phyloP scores from a whole-genome alignment of 2,888 invertebrate species.

The Mythimna vitellina region DNA sequence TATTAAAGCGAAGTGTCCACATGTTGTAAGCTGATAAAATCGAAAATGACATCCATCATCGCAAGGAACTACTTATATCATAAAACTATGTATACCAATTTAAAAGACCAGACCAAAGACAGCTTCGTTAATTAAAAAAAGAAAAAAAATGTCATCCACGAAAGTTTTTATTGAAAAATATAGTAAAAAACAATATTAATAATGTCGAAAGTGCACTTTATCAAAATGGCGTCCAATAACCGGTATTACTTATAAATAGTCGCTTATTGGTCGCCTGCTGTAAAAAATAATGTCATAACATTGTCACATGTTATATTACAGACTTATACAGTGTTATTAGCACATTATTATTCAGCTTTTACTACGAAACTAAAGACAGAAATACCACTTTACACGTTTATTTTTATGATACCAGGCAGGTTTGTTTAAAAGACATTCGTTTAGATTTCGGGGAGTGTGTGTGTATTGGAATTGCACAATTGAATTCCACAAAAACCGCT shows the following conservation, averaged over 20 bases:
- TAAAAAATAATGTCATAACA: slow-evolving; percentile 44
- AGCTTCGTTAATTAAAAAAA: slow-evolving; percentile 14
- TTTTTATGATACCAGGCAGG: too few species aligned
- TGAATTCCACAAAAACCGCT: too few species aligned
- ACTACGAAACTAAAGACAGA: not conserved
- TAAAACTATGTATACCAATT: not conserved
- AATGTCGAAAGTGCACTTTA: slow-evolving; percentile 14
- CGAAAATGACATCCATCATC: not conserved
- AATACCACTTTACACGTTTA: not conserved
- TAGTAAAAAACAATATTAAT: slow-evolving; percentile 21
- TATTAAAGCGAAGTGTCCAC: not conserved
- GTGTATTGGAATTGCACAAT: too few species aligned
- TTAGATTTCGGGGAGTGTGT: too few species aligned
- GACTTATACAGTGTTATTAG: slow-evolving; percentile 51
- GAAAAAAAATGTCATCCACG: not conserved
- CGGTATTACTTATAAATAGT: slow-evolving; percentile 6
- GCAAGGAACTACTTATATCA: not conserved
- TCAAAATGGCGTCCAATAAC: slow-evolving; percentile 5
- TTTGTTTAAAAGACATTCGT: too few species aligned
- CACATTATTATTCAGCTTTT: slow-evolving; percentile 53
- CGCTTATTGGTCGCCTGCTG: not conserved
- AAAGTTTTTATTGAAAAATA: slow-evolving; percentile 31
- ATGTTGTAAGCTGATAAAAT: not conserved
- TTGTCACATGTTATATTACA: slow-evolving; percentile 38
- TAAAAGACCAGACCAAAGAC: slow-evolving; percentile 12